These are phyloP conservation scores for Pentalonia nigronervosa DNA, from an alignment of 1,140 invertebrate genomes.

Conservation along the genomic window DNA sequence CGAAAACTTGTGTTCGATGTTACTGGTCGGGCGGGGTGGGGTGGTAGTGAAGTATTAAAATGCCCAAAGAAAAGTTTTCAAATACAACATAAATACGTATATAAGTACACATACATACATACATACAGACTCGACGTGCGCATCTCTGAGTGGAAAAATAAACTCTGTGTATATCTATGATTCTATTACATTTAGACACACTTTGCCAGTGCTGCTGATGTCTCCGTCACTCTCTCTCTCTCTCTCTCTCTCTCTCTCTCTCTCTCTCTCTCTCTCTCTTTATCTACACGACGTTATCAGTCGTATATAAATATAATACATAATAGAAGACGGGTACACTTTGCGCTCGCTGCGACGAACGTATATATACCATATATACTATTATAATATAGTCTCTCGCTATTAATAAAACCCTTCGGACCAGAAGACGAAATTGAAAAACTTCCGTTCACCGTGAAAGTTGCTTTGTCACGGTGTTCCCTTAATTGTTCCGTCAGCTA, in stretches of 20 bases:
- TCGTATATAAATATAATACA: not conserved
- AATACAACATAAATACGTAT: not conserved
- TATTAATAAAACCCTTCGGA: not conserved
- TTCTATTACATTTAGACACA: not conserved
- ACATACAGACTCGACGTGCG: not conserved
- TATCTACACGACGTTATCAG: not conserved
- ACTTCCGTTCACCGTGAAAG: constrained; percentile 7
- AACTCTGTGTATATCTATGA: not conserved
- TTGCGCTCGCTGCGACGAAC: not conserved
- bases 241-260: too few species aligned
- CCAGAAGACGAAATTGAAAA: constrained; percentile 25
- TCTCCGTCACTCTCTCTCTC: too few species aligned
- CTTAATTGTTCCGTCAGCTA: not conserved
- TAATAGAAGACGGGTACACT: not conserved
- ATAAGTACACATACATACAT: not conserved
- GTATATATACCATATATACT: not conserved
- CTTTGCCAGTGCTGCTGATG: not conserved
- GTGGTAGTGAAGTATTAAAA: not conserved
- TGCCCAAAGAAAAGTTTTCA: not conserved
- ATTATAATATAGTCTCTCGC: not conserved
- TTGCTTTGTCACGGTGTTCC: not conserved
- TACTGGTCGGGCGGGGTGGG: not conserved
- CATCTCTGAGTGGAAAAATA: not conserved
- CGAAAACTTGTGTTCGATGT: not conserved
- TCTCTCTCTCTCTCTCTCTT: not conserved